Evolutionary conservation across 2,113 vertebrate species (phyloP), one percentile per base, ranked within the genome.

Genomic region (Rhinogobius similis): DNA sequence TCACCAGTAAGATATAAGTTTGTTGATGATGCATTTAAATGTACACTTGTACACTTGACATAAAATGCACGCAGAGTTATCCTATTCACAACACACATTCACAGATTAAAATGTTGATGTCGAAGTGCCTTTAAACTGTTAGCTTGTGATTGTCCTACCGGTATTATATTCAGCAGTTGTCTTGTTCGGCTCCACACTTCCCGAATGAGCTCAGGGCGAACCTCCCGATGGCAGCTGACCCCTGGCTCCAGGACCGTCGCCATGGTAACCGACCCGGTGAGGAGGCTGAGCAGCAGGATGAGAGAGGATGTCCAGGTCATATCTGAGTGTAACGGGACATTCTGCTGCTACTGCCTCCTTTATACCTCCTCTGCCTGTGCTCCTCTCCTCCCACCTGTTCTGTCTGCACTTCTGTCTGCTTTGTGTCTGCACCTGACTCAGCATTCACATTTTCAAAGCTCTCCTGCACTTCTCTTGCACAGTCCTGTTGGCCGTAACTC

Each of bases 111-210:
- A n/a, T n/a, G n/a, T n/a, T n/a, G n/a, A n/a, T n/a, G n/a, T n/a
- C n/a, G n/a, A n/a, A n/a, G n/a, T 36, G 32, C 32, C 5, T 8
- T 36, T 36, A 8, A 36, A 36, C 5, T 36, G 32, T 36, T 36
- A 36, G 32, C 32, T 36, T 36, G 32, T 36, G 20, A 58, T 29
- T 20, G 71, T 44, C 78, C 66, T 75, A 90, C 89, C 65, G 86
- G 89, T 58, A 90, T 81, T 0, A 6, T n/a, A 0, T 56, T 4
- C 58, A 76, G 70, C 59, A 90, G 79, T 29, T 29, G 12, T 0
- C 0, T 46, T 52, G 53, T 86, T 0, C 23, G 27, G 39, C 2
- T 81, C 89, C 87, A 87, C 73, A 89, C 80, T 1, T 83, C 69
- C 8, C 72, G 53, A 70, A 90, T 67, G 70, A 90, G 75, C 16